phyloP scores from a whole-genome alignment of 2,113 vertebrate genomes.

The Gallinago media region DNA sequence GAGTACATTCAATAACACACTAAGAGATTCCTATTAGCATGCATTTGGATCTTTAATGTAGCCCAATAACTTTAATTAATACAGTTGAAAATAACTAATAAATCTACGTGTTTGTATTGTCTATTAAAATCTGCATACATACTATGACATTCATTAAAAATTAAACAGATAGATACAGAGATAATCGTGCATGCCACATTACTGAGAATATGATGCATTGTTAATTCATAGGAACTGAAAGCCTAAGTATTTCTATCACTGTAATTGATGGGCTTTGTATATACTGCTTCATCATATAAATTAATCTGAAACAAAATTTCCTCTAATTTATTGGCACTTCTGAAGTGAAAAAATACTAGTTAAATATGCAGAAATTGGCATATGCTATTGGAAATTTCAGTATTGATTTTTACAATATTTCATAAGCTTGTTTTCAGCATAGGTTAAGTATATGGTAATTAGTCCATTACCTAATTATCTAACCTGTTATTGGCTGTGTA shows the following conservation, averaged over 20 bases:
- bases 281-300: constrained; percentile 43
- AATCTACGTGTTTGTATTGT: constrained; percentile 59
- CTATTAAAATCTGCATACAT: constrained; percentile 58
- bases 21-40: not conserved
- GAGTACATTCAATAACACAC: not conserved
- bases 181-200: constrained; percentile 52
- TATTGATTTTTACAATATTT: not conserved
- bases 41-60: constrained; percentile 18
- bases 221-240: constrained; percentile 66
- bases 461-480: not conserved
- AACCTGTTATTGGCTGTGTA: not conserved
- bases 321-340: constrained; percentile 18
- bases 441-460: not conserved
- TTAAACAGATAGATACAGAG: constrained; percentile 44
- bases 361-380: not conserved
- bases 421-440: not conserved
- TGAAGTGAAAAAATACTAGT: not conserved
- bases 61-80: constrained; percentile 55
- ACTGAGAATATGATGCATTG: constrained; percentile 5
- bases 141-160: constrained; percentile 68
- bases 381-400: not conserved
- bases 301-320: constrained; percentile 40
- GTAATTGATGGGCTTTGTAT: constrained; percentile 55
- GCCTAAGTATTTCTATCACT: constrained; percentile 63
- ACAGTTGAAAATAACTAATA: constrained; percentile 56